Percentiles rank a stretch among this genome's conserved stretches.
phyloP scores from a whole-genome alignment of 92 coral and sea anemone genomes.

The Siderastrea siderea region DNA sequence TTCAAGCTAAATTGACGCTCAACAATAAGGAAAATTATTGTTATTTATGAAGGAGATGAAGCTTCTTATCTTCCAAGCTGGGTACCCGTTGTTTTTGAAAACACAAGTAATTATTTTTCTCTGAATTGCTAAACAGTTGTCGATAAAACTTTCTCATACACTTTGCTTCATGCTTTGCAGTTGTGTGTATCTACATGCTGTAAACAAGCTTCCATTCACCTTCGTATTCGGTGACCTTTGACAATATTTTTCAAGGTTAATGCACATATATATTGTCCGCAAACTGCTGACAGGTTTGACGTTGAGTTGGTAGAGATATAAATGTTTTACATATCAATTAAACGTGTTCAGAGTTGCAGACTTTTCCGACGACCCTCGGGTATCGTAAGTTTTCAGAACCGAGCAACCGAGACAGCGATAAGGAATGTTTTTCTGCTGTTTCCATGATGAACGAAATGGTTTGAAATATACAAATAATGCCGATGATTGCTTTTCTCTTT shows the following conservation, averaged over 20 bases:
- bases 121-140: background rate
- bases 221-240: background rate
- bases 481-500: conserved; percentile 22
- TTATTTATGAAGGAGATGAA: conserved; percentile 5
- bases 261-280: background rate
- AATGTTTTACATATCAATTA: background rate
- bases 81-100: conserved; percentile 14
- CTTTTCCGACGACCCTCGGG: background rate
- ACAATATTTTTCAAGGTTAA: conserved; percentile 9
- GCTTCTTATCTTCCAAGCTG: conserved; percentile 12
- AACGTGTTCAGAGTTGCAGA: background rate
- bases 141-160: background rate
- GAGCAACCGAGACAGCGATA: conserved; percentile 8
- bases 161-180: background rate
- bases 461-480: conserved; percentile 7
- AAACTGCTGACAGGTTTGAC: background rate
- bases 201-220: too few species aligned
- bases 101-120: background rate
- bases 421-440: conserved; percentile 1
- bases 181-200: background rate
- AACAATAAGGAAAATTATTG: background rate
- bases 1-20: conserved; percentile 10
- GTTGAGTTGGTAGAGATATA: background rate
- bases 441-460: conserved; percentile 21
- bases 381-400: conserved; percentile 5